Evolutionary conservation across 2,113 vertebrate genomes (phyloP).

Genomic region (Blennius ocellaris): DNA sequence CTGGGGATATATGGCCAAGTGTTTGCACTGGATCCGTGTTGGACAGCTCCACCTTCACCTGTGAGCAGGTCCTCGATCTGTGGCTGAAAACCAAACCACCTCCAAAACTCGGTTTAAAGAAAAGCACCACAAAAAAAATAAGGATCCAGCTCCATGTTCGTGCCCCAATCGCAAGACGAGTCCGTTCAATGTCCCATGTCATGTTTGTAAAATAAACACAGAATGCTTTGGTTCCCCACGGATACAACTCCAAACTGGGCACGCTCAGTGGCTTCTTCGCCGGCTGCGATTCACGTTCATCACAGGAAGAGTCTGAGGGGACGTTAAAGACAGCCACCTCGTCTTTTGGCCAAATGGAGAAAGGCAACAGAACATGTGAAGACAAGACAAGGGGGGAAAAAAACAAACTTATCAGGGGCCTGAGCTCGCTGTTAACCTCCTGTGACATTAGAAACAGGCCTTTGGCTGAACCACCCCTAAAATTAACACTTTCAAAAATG

Average conservation of each 20-base stretch:
- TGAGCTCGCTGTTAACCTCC: conserved; percentile 35
- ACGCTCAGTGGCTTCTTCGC: conserved; percentile 13
- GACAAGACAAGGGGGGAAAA: conserved; percentile 13
- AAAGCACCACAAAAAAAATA: conserved; percentile 36
- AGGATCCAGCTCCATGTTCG: conserved; percentile 31
- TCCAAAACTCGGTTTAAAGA: not conserved
- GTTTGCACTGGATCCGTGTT: conserved; percentile 16
- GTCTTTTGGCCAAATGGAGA: conserved; percentile 64
- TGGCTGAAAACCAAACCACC: conserved; percentile 12
- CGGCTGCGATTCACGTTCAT: not conserved
- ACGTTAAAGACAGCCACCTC: conserved; percentile 34
- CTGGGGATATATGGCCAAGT: conserved; percentile 29
- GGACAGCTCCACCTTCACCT: conserved; percentile 13
- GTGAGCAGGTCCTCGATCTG: conserved; percentile 8
- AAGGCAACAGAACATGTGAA: conserved; percentile 61
- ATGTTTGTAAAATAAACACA: not conserved
- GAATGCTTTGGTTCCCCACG: conserved; percentile 37
- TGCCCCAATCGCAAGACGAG: not conserved
- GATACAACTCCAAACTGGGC: not conserved
- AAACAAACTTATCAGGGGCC: conserved; percentile 3
- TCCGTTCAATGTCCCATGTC: conserved; percentile 17
- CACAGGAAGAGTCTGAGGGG: conserved; percentile 7
- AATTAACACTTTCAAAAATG: not conserved
- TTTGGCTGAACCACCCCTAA: conserved; percentile 30
- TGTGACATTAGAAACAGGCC: conserved; percentile 14